Conservation (phyloP, 2,113 vertebrate species). For the Platysternon megacephalum region DNA sequence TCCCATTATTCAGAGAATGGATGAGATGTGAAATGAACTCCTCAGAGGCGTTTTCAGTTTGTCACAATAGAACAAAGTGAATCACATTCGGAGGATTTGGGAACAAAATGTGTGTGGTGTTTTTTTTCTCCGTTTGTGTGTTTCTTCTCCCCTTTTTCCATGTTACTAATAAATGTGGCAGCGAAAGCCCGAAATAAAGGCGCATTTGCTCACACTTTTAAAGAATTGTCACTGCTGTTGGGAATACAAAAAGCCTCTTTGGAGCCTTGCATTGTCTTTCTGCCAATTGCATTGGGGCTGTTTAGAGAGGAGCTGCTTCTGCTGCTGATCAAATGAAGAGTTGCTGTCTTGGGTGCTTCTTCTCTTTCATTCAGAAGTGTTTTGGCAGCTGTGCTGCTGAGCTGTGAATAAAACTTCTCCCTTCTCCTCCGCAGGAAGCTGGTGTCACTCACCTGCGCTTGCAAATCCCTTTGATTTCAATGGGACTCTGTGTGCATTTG, state of each 20-base stretch:
- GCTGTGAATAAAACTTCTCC: conserved; percentile 43
- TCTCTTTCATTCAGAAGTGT: conserved; percentile 52
- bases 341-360: conserved; percentile 20
- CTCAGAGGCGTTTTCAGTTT: conserved; percentile 73
- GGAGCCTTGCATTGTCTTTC: conserved; percentile 4
- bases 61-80: conserved; percentile 74
- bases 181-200: conserved; percentile 15
- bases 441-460: neutral
- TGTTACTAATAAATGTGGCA: conserved; percentile 24
- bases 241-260: neutral
- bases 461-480: neutral
- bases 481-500: neutral
- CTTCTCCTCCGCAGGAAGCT: neutral
- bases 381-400: conserved; percentile 52
- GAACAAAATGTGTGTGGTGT: conserved; percentile 12
- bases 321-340: neutral
- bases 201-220: neutral
- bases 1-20: conserved; percentile 79
- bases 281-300: neutral
- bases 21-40: conserved; percentile 80
- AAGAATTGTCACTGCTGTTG: conserved; percentile 6
- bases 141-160: neutral
- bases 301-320: neutral
- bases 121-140: neutral
- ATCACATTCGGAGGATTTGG: conserved; percentile 62